Evolutionary conservation across 2,797 vertebrate species (phyloP), one percentile per base, ranked within the genome.

Genomic region (Cyprinodon diabolis): DNA sequence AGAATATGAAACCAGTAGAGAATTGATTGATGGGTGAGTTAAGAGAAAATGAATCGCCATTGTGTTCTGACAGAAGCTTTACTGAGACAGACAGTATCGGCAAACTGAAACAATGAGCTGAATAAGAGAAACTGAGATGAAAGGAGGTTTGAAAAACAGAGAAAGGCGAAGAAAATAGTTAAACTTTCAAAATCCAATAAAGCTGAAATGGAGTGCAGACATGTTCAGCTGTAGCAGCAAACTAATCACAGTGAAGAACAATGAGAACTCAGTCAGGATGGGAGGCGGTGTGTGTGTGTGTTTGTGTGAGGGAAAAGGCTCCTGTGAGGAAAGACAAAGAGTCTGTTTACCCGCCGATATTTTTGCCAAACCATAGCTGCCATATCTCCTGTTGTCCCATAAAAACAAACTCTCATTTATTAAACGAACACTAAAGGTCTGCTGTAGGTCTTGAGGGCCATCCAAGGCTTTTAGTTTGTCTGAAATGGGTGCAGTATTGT

Each of bases 231-330:
- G 60, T 55, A 43, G 75, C 77, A 74, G 69, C 79, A 82, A 80
- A 83, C 83, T 84, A 80, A 84, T 86, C 79, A 76, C 0, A 5
- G 68, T 72, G 68, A 79, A n/a, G 58, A 89, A 84, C 84, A 84
- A 85, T 73, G 75, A 67, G 78, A 85, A 82, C 78, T 86, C 72
- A 81, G 82, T 87, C 86, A 87, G 91, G 74, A 82, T n/a, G 51
- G 11, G 35, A 52, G 67, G 30, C 21, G 48, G 30, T 37, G 73
- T 83, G 78, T 82, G 77, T 54, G 71, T 73, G 69, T 57, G 8
- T 51, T 66, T 78, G 71, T 30, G 82, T 71, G 43, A 25, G 76
- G 54, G 69, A 71, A 75, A 65, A 81, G 63, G 68, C 84, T 84
- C 75, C n/a, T 54, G 72, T 86, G 80, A 78, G 76, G 66, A 63